phyloP scores from a whole-genome alignment of 2,888 invertebrate species.

The Metacarcinus magister region DNA sequence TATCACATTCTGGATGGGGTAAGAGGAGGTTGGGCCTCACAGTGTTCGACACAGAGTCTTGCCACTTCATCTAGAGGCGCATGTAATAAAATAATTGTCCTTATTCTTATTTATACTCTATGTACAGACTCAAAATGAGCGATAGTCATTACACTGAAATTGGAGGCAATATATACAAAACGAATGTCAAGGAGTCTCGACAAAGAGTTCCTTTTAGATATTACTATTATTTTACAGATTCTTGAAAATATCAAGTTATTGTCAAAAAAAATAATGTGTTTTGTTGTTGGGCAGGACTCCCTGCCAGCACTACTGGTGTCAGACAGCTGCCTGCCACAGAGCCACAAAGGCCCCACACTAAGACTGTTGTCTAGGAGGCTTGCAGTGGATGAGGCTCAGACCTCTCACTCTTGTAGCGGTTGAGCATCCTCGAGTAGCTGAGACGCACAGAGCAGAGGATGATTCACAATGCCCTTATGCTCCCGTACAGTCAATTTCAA shows the following conservation, averaged over 20 bases:
- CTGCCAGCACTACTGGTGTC: constrained; percentile 46
- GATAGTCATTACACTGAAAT: constrained; percentile 79
- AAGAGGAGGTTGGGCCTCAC: constrained; percentile 75
- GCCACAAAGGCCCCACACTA: neutral
- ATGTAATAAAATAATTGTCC: constrained; percentile 80
- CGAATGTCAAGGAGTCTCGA: constrained; percentile 53
- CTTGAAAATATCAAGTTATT: constrained; percentile 74
- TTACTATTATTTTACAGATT: constrained; percentile 71
- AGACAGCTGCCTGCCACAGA: constrained; percentile 34
- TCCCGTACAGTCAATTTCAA: constrained; percentile 97
- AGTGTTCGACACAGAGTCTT: constrained; percentile 73
- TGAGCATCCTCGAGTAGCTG: neutral
- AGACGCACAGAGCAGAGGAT: constrained; percentile 44
- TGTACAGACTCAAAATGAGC: constrained; percentile 76
- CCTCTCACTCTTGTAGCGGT: constrained; percentile 49
- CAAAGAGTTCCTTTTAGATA: constrained; percentile 57
- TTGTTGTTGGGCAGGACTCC: constrained; percentile 22
- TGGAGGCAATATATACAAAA: constrained; percentile 79
- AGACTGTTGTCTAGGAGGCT: constrained; percentile 9
- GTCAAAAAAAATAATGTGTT: constrained; percentile 63
- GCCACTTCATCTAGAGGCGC: constrained; percentile 74
- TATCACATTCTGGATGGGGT: constrained; percentile 79
- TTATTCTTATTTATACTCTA: constrained; percentile 78
- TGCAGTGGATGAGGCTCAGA: neutral
- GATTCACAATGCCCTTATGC: constrained; percentile 87